phyloP scores from a whole-genome alignment of 2,888 invertebrate species.

The Agapostemon virescens region DNA sequence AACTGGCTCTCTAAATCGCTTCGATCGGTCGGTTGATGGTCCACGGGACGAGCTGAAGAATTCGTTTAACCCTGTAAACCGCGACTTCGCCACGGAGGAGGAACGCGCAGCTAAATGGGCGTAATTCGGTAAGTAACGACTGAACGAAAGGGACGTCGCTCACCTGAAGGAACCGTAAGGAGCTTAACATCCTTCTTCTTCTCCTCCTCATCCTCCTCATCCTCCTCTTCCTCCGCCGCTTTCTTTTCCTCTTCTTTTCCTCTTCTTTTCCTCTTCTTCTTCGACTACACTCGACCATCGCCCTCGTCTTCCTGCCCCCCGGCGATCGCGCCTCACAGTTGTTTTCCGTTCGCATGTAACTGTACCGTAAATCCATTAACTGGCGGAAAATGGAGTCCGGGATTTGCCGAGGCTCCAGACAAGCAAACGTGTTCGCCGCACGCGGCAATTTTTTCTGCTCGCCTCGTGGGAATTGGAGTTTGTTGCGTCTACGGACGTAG shows the following conservation, averaged over 20 bases:
- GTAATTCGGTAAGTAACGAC: conserved; percentile 64
- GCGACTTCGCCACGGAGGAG: neutral
- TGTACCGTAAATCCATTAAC: conserved; percentile 36
- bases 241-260: neutral
- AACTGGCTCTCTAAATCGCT: conserved; percentile 36
- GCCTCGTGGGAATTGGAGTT: neutral
- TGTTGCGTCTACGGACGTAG: neutral
- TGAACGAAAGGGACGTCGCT: conserved; percentile 13
- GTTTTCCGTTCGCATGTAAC: conserved; percentile 8
- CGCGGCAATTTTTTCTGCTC: neutral
- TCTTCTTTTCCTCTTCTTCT: neutral
- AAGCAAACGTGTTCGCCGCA: neutral
- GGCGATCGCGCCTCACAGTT: neutral
- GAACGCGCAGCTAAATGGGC: conserved; percentile 27
- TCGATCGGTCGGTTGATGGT: conserved; percentile 8
- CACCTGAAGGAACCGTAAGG: conserved; percentile 42
- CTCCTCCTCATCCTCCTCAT: neutral
- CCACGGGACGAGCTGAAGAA: conserved; percentile 12
- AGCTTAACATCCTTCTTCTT: conserved; percentile 41
- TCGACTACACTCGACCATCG: neutral
- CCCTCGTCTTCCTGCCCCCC: neutral
- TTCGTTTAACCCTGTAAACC: conserved; percentile 22
- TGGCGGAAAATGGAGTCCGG: conserved; percentile 25
- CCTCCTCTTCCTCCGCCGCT: neutral
- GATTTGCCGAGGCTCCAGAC: conserved; percentile 8